Evolutionary conservation across 2,888 invertebrate genomes (phyloP).

Genomic region (Gnatocerus cornutus): DNA sequence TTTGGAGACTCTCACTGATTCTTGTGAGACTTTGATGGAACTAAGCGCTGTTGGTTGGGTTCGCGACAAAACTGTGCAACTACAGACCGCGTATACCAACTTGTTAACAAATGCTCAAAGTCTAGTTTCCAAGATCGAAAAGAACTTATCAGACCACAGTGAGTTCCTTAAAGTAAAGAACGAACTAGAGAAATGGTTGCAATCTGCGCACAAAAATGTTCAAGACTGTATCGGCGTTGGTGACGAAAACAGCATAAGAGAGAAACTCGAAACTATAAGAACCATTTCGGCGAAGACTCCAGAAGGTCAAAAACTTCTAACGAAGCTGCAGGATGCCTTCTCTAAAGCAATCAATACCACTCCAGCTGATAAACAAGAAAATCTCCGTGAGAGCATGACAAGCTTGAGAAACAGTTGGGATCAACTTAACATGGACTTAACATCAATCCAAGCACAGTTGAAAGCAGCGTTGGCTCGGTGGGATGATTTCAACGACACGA

Average conservation of each 20-base stretch:
- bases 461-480: slow-evolving; percentile 88
- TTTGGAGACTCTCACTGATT: slow-evolving; percentile 89
- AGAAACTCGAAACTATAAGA: slow-evolving; percentile 87
- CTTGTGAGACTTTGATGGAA: slow-evolving; percentile 90
- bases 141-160: slow-evolving; percentile 92
- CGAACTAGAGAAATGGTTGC: slow-evolving; percentile 88
- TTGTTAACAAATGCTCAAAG: slow-evolving; percentile 86
- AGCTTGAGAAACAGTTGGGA: slow-evolving; percentile 91
- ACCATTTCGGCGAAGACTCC: slow-evolving; percentile 80
- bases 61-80: slow-evolving; percentile 88
- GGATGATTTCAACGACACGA: slow-evolving; percentile 90
- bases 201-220: slow-evolving; percentile 85
- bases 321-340: slow-evolving; percentile 88
- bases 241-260: slow-evolving; percentile 83
- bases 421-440: slow-evolving; percentile 89
- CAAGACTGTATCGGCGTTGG: slow-evolving; percentile 89
- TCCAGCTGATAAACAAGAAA: slow-evolving; percentile 86
- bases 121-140: slow-evolving; percentile 89
- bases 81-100: slow-evolving; percentile 88
- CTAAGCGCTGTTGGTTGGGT: slow-evolving; percentile 89
- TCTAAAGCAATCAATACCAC: slow-evolving; percentile 88
- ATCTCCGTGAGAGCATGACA: slow-evolving; percentile 83
- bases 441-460: slow-evolving; percentile 88
- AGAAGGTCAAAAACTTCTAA: slow-evolving; percentile 89
- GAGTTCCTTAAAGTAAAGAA: slow-evolving; percentile 91